Evolutionary conservation across 2,797 vertebrate species (phyloP), one percentile per base, ranked within the genome.

Genomic region (Cossypha heuglini): DNA sequence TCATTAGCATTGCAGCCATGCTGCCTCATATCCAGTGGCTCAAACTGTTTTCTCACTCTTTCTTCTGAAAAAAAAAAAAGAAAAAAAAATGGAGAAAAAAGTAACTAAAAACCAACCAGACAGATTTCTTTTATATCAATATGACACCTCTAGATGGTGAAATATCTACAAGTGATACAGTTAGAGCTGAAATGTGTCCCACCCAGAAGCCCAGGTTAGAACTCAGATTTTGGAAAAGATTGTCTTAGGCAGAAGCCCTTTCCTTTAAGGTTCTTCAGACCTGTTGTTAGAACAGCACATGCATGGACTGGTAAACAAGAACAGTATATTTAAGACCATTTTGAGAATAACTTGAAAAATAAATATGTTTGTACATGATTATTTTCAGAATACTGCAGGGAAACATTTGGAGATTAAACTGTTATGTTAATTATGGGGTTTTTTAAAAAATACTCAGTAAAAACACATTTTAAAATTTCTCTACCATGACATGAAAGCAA

Each of bases 1-100:
- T 93, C 95, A 86, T 94, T 84, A 96, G 69, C 73, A 71, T 21
- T 52, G 62, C 43, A 90, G 81, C 33, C 57, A 58, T 48, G 68
- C 52, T 83, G 82, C 64, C 75, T 54, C 38, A 86, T 19, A 85
- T n/a, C 74, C 80, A 93, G 52, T 54, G 48, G 19, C 42, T 79
- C 74, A 37, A 55, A n/a, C 24, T 20, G 21, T 25, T 31, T 57
- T 31, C 38, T 72, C 22, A 18, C 9, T 61, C 25, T 42, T 72
- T 16, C 22, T 69, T 49, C n/a, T 52, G 15, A 29, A 29, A 18
- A 49, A 20, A 13, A 25, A 35, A 26, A 17, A 25, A 35, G 17
- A 17, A 58, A 17, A 11, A 14, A 16, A 5, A 13, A 2, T 12
- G 3, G 11, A 3, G 1, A 9, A 6, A 31, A 43, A 17, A 21